Conservation (phyloP, 2,888 invertebrate species). For the Sphaeridia pumilis region DNA sequence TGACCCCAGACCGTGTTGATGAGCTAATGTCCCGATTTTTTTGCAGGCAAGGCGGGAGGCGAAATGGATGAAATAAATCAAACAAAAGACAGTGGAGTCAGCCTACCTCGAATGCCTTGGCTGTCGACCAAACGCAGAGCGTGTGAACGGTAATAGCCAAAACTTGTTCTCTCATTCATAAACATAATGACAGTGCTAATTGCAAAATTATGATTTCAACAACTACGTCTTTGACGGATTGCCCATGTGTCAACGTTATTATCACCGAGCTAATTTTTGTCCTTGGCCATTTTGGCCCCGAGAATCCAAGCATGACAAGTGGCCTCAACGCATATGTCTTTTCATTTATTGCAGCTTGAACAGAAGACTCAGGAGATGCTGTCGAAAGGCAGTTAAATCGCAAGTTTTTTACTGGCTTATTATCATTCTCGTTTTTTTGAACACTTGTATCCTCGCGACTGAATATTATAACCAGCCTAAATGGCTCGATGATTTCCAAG, state of each 20-base stretch:
- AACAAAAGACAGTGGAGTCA: slow-evolving; percentile 59
- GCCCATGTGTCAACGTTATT: too few relatives aligned
- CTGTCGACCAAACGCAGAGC: slow-evolving; percentile 70
- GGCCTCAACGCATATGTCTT: too few relatives aligned
- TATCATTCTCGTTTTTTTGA: slow-evolving; percentile 92
- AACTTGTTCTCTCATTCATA: too few relatives aligned
- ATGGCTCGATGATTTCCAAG: slow-evolving; percentile 95
- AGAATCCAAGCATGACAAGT: too few relatives aligned
- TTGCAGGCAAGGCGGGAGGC: slow-evolving; percentile 50
- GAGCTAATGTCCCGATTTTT: too few relatives aligned
- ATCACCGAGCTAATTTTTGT: too few relatives aligned
- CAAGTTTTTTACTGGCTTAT: slow-evolving; percentile 99
- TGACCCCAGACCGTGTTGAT: too few relatives aligned
- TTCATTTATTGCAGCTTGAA: slow-evolving; percentile 45
- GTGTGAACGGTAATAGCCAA: slow-evolving; percentile 58
- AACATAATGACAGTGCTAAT: too few relatives aligned
- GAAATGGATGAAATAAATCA: slow-evolving; percentile 80
- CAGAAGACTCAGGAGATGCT: slow-evolving; percentile 80
- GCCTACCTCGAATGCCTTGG: slow-evolving; percentile 59
- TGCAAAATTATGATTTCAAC: too few relatives aligned
- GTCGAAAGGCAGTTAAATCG: slow-evolving; percentile 87
- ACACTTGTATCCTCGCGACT: slow-evolving; percentile 92
- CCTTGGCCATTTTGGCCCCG: too few relatives aligned
- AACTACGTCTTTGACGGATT: too few relatives aligned
- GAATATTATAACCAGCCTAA: slow-evolving; percentile 89